phyloP scores from a whole-genome alignment of 2,888 invertebrate genomes.

The Ennomos quercinarius region DNA sequence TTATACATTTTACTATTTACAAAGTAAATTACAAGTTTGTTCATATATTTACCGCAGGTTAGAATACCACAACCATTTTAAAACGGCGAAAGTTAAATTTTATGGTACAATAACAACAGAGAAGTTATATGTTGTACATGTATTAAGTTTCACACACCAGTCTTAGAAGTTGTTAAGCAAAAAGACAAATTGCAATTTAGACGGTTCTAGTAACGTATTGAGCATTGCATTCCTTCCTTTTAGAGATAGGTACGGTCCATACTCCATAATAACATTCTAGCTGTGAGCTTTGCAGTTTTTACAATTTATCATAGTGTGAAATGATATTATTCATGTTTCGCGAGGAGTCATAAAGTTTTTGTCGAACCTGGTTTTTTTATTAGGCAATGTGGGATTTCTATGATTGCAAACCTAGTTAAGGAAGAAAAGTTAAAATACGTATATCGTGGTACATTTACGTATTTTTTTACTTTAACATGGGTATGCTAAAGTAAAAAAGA shows the following conservation, averaged over 20 bases:
- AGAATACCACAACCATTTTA: neutral
- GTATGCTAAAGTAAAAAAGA: too few relatives aligned
- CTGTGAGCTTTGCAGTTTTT: conserved; percentile 14
- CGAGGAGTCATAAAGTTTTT: neutral
- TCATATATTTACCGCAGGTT: too few relatives aligned
- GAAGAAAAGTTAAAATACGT: too few relatives aligned
- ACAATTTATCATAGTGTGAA: conserved; percentile 22
- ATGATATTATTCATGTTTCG: conserved; percentile 15
- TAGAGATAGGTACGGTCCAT: conserved; percentile 20
- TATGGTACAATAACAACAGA: neutral
- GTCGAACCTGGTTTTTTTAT: neutral
- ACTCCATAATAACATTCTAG: conserved; percentile 7
- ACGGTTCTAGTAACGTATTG: conserved; percentile 24
- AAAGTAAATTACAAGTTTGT: too few relatives aligned
- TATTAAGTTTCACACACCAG: conserved; percentile 2
- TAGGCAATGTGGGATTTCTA: too few relatives aligned
- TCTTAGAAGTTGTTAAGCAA: conserved; percentile 11
- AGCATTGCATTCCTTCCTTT: conserved; percentile 26
- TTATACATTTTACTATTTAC: too few relatives aligned
- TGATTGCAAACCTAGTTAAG: too few relatives aligned
- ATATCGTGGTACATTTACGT: too few relatives aligned
- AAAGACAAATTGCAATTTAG: conserved; percentile 19
- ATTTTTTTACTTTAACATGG: too few relatives aligned
- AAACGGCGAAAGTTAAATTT: neutral
- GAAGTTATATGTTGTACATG: neutral